Evolutionary conservation across 92 coral and sea anemone species (phyloP), one percentile per base, ranked within the genome.

Genomic region (Porites lobata): DNA sequence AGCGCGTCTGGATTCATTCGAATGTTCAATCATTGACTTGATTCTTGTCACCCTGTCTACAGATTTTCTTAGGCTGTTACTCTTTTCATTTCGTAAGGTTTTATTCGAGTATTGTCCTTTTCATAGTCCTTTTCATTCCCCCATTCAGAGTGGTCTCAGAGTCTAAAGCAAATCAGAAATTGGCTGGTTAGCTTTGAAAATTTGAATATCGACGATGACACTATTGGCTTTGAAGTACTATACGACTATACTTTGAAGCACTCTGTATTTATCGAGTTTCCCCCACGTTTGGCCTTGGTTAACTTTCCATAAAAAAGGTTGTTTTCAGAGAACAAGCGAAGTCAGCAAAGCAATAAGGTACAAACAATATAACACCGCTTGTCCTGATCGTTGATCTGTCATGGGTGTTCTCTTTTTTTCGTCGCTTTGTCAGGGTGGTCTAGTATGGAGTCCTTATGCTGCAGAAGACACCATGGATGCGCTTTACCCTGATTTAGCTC

Each of bases 401-500:
- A 56, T 10, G 13, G 61, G 61, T 62, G 61, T 15, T 6, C 1
- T 66, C 78, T 68, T 52, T 53, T 8, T 77, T 32, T 77, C 7
- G 22, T 10, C 19, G n/a, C 32, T 1, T 8, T 56, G 47, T 26
- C 26, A 96, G 98, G 99, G 99, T 12, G 96, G 94, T 12, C 80
- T 93, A 11, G 91, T 96, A n/a, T 96, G 99, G 99, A 95, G 98
- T 89, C 99, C 99, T 0, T 96, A 96, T 81, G 93, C 96, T 17
- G 94, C 99, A 7, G 99, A 96, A 66, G 98, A 96, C 57, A 90
- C 96, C 6, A 95, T 96, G 99, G 98, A 94, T 9, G 93, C 94
- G 4, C 70, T 96, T 29, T 96, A 96, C 68, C 98, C 96, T 19
- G 98, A 93, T 50, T 84, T 95, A 21, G 85, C 94, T 29, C 96